Evolutionary conservation across 1,140 invertebrate genomes (phyloP).

Genomic region (Eueides isabella): DNA sequence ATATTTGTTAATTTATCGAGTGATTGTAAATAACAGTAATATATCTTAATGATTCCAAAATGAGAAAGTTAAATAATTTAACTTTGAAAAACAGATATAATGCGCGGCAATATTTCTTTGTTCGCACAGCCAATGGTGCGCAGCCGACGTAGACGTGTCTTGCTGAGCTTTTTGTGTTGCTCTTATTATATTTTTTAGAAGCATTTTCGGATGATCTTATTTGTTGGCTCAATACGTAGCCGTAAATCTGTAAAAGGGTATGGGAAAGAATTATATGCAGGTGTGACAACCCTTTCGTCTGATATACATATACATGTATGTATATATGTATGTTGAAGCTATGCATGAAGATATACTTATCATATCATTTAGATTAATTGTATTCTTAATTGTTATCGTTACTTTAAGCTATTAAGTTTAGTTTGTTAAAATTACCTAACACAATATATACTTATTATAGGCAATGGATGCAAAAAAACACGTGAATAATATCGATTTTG

Average conservation of each 20-base stretch:
- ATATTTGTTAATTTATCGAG: conserved; percentile 9
- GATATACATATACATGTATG: conserved; percentile 28
- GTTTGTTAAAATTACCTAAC: neutral
- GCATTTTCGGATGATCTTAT: conserved; percentile 76
- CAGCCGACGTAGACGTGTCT: conserved; percentile 69
- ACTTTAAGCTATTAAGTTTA: neutral
- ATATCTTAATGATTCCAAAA: conserved; percentile 32
- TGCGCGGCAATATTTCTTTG: conserved; percentile 76
- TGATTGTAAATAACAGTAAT: conserved; percentile 9
- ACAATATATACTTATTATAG: neutral
- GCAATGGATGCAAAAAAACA: neutral
- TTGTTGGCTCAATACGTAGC: conserved; percentile 76
- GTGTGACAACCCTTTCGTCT: conserved; percentile 71
- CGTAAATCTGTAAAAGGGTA: conserved; percentile 71
- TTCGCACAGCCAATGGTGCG: conserved; percentile 73
- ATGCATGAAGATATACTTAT: neutral
- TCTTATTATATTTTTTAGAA: conserved; percentile 79
- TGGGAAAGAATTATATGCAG: conserved; percentile 69
- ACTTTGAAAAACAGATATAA: conserved; percentile 61
- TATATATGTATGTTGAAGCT: neutral
- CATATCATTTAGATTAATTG: too few relatives aligned
- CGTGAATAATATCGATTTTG: neutral
- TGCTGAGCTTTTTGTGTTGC: conserved; percentile 72
- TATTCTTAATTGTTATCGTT: too few relatives aligned
- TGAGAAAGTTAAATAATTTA: conserved; percentile 47